phyloP scores from a whole-genome alignment of 2,113 vertebrate species.

The Tupaia chinensis region DNA sequence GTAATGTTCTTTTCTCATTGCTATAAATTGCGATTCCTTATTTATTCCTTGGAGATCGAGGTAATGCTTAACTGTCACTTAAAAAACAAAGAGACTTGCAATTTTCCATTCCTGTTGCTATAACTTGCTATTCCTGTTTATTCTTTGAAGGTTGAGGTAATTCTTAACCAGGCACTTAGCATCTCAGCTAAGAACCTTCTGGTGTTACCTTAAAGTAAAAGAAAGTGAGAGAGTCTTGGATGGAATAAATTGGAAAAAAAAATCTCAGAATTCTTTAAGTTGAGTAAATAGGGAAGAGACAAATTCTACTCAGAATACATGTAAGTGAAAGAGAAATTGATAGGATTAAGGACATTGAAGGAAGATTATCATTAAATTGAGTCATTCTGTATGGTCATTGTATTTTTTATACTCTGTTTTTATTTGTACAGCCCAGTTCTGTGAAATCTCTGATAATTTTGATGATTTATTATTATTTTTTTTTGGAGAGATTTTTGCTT shows the following conservation, averaged over 20 bases:
- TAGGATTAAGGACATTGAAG: conserved; percentile 31
- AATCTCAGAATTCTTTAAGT: not conserved
- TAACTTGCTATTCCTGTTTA: not conserved
- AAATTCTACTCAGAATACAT: not conserved
- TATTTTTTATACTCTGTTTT: not conserved
- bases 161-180: not conserved
- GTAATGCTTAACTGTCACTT: no score
- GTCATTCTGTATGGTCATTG: not conserved
- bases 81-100: no score
- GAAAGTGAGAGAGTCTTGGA: not conserved
- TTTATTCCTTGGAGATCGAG: no score
- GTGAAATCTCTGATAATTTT: conserved; percentile 7
- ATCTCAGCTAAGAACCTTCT: not conserved
- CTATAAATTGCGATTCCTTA: no score
- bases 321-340: conserved; percentile 13
- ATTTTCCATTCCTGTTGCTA: no score
- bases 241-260: conserved; percentile 2
- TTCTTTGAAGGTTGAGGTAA: not conserved
- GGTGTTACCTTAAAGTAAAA: not conserved
- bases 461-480: conserved; percentile 36
- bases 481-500: no score
- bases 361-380: not conserved
- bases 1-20: not conserved
- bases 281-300: not conserved
- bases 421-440: not conserved